Base-by-base conservation (phyloP, 2,888 invertebrate genomes). In the Drosophila testacea region DNA sequence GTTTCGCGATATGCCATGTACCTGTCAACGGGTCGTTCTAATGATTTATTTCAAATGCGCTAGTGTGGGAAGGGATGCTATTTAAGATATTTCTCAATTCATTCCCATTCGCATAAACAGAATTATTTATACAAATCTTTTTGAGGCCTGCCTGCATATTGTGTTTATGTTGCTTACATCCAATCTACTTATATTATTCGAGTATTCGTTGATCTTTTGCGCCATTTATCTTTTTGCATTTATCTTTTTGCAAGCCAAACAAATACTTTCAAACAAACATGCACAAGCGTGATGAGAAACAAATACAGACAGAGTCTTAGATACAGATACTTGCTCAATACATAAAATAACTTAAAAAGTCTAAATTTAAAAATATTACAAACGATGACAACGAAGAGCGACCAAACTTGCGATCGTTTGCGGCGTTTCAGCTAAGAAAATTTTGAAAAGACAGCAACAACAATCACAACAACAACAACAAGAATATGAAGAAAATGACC, bases 301-400 rank as follows among this genome's bases (percentile, higher is more conserved):
- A 28, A 28, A n/a, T 56, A 55, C 46, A 48, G 63, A 42, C 13
- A 71, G 66, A 46, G 47, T 48, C 41, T 70, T 68, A 59, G 54
- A 13, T 54, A 68, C 54, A 72, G 79, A 88, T 78, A 73, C 80
- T 89, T 83, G 88, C 83, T 74, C 76, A 80, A 76, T 71, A 88
- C 83, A 89, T 78, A 78, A 86, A 86, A 89, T 88, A 85, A 85
- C 87, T 91, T 86, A 83, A 83, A 81, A 87, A 83, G 82, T 88
- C 90, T 90, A 91, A 90, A 80, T 90, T 90, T 90, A 88, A 89
- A 83, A 88, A 82, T 84, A 88, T 90, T 87, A 91, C 89, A 90
- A 88, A 89, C 84, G 83, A 84, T 86, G 85, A 86, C 85, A 86
- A 85, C 80, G 78, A 81, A 80, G 70, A 77, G 83, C 79, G 72